Conservation (phyloP, 2,797 vertebrate species). For the Hybognathus amarus region DNA sequence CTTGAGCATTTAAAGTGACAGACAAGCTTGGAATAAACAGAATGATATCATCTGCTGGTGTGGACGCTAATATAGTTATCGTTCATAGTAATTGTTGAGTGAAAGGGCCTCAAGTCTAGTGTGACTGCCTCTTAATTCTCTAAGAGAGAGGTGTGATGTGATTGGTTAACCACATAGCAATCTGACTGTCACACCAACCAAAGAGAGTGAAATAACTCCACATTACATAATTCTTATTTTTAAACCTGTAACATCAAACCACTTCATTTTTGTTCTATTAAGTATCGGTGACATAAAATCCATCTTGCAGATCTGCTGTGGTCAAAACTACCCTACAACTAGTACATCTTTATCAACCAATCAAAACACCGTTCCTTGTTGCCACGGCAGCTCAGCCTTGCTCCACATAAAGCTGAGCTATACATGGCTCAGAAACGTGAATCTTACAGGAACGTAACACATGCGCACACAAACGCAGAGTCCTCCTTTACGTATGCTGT, state of each 20-base stretch:
- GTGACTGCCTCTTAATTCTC: slow-evolving; percentile 5
- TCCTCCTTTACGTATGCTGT: slow-evolving; percentile 28
- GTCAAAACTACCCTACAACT: slow-evolving; percentile 47
- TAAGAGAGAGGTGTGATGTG: slow-evolving; percentile 27
- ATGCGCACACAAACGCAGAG: slow-evolving; percentile 6
- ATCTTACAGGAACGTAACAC: slow-evolving; percentile 26
- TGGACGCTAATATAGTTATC: not conserved
- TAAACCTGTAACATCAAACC: not conserved
- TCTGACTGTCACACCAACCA: slow-evolving; percentile 15
- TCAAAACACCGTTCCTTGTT: slow-evolving; percentile 35
- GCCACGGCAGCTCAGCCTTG: slow-evolving; percentile 46
- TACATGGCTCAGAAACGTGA: slow-evolving; percentile 30
- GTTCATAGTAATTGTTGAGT: not conserved
- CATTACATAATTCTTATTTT: slow-evolving; percentile 6
- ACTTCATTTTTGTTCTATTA: not conserved
- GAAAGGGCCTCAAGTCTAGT: not conserved
- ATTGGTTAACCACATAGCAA: slow-evolving; percentile 30
- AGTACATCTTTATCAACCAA: slow-evolving; percentile 44
- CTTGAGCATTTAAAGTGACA: not conserved
- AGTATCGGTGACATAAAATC: not conserved
- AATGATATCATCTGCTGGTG: not conserved
- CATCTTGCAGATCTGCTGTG: slow-evolving; percentile 26
- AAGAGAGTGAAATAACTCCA: not conserved
- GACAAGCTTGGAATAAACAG: not conserved
- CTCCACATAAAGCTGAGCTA: slow-evolving; percentile 42